These are phyloP conservation scores for Pyxicephalus adspersus DNA, from an alignment of 2,113 vertebrate species.

Conservation along the genomic window DNA sequence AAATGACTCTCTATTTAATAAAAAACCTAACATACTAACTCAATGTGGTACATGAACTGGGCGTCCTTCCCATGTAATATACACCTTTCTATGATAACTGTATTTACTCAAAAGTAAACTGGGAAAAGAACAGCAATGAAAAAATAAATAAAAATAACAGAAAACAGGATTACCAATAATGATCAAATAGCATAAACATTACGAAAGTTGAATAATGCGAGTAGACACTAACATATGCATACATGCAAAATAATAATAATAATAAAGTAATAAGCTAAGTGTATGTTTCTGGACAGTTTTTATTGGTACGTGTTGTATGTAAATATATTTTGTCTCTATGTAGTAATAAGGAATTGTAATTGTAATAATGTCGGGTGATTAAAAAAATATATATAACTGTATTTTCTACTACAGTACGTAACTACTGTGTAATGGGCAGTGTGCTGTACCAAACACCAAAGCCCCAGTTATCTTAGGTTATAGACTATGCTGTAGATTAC, in stretches of 20 bases:
- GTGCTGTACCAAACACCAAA: conserved; percentile 17
- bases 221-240: neutral
- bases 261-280: neutral
- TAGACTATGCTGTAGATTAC: conserved; percentile 6
- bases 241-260: neutral
- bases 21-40: neutral
- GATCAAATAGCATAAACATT: conserved; percentile 13
- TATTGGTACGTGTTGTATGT: neutral
- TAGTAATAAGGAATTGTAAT: neutral
- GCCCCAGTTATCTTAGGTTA: conserved; percentile 14
- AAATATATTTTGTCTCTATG: neutral
- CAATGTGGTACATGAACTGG: conserved; percentile 13
- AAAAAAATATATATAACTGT: neutral
- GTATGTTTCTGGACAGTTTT: neutral
- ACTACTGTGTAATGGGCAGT: conserved; percentile 21
- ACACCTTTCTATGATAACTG: conserved; percentile 30
- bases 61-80: conserved; percentile 29
- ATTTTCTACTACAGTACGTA: neutral
- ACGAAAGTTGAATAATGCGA: conserved; percentile 11
- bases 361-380: neutral
- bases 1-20: conserved; percentile 54
- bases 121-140: conserved; percentile 11
- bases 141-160: neutral
- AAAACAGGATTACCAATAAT: conserved; percentile 26
- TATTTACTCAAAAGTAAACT: conserved; percentile 19